These are phyloP conservation scores for Metallyticus violacea DNA, from an alignment of 2,888 invertebrate genomes.

Conservation along the genomic window DNA sequence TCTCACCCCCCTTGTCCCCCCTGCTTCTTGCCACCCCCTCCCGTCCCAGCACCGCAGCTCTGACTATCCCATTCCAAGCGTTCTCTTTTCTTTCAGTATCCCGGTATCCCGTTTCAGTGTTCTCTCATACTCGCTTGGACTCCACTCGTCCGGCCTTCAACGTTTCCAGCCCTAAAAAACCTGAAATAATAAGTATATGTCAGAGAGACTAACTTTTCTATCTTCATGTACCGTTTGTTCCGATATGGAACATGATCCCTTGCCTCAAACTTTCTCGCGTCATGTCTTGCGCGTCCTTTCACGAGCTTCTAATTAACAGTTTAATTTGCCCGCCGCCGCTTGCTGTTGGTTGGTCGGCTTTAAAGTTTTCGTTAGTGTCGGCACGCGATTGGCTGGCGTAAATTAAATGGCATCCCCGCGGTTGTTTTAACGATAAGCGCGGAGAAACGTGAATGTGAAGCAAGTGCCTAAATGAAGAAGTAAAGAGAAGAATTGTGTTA, in stretches of 20 bases:
- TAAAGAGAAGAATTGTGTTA: background rate
- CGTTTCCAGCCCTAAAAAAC: background rate
- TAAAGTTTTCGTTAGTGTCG: background rate
- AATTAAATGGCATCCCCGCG: background rate
- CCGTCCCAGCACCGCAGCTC: constrained; percentile 6
- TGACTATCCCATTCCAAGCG: background rate
- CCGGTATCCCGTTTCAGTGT: constrained; percentile 9
- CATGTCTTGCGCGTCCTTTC: background rate
- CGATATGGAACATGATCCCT: background rate
- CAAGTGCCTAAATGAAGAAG: background rate
- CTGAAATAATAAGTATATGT: background rate
- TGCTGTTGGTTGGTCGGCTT: background rate
- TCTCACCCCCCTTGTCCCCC: constrained; percentile 11
- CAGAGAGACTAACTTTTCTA: background rate
- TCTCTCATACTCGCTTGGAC: constrained; percentile 6
- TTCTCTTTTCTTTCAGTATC: constrained; percentile 15
- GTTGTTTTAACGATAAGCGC: background rate
- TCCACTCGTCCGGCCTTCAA: constrained; percentile 9
- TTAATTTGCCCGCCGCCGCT: background rate
- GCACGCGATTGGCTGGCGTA: background rate
- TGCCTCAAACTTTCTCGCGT: background rate
- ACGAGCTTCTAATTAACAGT: background rate
- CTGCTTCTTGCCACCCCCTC: constrained; percentile 11
- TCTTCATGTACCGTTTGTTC: too few relatives aligned
- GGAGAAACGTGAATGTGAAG: background rate